These are phyloP conservation scores for Panulirus ornatus DNA, from an alignment of 1,140 invertebrate genomes.

Conservation along the genomic window DNA sequence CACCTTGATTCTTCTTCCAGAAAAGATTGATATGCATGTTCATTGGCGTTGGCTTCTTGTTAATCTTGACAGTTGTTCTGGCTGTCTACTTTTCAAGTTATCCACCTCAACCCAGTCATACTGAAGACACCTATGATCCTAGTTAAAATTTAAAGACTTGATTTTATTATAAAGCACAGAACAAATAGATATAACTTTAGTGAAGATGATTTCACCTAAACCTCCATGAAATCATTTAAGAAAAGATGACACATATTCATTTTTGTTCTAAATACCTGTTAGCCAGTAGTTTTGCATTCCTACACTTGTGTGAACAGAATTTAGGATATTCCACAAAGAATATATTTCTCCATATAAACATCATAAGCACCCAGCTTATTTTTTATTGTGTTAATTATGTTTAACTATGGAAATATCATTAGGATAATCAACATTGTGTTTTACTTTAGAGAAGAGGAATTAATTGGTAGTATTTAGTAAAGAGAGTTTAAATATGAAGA, in stretches of 20 bases:
- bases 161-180: not conserved
- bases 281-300: not conserved
- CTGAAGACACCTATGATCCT: not conserved
- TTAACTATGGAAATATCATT: not conserved
- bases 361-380: not conserved
- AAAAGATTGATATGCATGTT: conserved; percentile 54
- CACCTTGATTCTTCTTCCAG: conserved; percentile 28
- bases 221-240: too few species aligned
- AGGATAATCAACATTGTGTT: not conserved
- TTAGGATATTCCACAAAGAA: not conserved
- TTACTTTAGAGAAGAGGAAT: too few species aligned
- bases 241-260: too few species aligned
- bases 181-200: not conserved
- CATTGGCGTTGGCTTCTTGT: conserved; percentile 35
- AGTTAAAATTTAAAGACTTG: conserved; percentile 12
- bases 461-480: too few species aligned
- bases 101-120: conserved; percentile 5
- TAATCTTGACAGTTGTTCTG: conserved; percentile 42
- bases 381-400: not conserved
- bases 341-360: not conserved
- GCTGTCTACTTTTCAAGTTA: conserved; percentile 38
- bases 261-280: not conserved
- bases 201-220: not conserved
- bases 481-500: too few species aligned
- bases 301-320: not conserved